phyloP scores from a whole-genome alignment of 2,888 invertebrate genomes.

The Tupiocoris notatus region DNA sequence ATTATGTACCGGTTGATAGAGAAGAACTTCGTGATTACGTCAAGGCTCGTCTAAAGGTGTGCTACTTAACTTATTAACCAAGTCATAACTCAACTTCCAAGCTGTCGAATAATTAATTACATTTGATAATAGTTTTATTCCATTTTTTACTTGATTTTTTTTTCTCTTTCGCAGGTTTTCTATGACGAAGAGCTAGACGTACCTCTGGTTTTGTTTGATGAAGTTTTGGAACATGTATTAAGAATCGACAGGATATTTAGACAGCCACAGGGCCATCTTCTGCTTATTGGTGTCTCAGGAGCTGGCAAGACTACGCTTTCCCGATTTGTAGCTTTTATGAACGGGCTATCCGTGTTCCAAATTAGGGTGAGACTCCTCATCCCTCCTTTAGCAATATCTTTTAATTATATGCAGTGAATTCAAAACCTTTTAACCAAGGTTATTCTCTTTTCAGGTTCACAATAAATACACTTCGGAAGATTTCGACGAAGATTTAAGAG shows the following conservation, averaged over 20 bases:
- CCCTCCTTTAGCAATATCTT: background rate
- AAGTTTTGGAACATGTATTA: conserved; percentile 98
- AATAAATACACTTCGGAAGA: conserved; percentile 98
- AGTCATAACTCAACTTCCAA: too few relatives aligned
- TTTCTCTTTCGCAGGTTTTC: conserved; percentile 66
- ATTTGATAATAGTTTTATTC: too few relatives aligned
- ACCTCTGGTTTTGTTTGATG: conserved; percentile 95
- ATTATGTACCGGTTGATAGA: conserved; percentile 94
- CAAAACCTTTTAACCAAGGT: too few relatives aligned
- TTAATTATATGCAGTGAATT: too few relatives aligned
- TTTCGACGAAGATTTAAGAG: conserved; percentile 97
- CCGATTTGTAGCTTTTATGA: conserved; percentile 99
- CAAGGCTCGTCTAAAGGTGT: conserved; percentile 88
- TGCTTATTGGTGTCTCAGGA: conserved; percentile 97
- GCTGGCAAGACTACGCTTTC: conserved; percentile 99
- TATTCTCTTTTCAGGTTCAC: conserved; percentile 68
- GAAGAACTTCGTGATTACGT: conserved; percentile 95
- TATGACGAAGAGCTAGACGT: conserved; percentile 99
- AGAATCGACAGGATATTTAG: conserved; percentile 99
- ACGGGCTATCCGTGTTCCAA: conserved; percentile 97
- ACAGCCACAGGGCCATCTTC: conserved; percentile 95
- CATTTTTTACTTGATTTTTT: background rate
- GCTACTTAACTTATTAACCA: too few relatives aligned
- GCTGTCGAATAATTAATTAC: too few relatives aligned
- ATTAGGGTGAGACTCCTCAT: conserved; percentile 68